phyloP scores from a whole-genome alignment of 2,797 vertebrate genomes.

The Eulemur albifrons region DNA sequence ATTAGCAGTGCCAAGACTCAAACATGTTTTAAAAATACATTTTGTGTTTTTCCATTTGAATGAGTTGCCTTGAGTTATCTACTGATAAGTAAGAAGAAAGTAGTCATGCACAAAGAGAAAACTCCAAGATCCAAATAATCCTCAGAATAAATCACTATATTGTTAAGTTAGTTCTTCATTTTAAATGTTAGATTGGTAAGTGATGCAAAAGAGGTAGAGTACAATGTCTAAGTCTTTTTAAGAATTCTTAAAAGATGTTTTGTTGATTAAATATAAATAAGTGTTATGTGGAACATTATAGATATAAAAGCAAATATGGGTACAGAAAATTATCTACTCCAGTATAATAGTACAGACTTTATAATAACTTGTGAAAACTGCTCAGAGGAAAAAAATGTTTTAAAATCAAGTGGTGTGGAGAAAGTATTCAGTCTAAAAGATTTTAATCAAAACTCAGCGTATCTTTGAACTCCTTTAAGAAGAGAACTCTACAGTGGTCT shows the following conservation, averaged over 20 bases:
- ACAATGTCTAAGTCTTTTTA: not conserved
- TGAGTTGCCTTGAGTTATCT: not conserved
- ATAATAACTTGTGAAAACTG: conserved; percentile 30
- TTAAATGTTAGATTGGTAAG: not conserved
- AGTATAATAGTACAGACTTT: not conserved
- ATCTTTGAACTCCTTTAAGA: conserved; percentile 18
- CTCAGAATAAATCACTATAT: not conserved
- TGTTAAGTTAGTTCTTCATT: conserved; percentile 24
- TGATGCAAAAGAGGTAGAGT: not conserved
- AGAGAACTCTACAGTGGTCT: not conserved
- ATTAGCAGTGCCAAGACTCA: not conserved
- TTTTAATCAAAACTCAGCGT: conserved; percentile 25
- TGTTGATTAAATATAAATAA: not conserved
- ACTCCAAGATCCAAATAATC: not conserved
- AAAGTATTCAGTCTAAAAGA: not conserved
- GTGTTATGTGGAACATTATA: not conserved
- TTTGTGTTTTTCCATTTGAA: not conserved
- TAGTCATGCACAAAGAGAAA: not conserved
- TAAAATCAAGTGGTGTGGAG: not conserved
- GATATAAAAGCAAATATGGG: not conserved
- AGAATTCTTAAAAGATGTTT: not conserved
- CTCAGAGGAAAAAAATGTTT: not conserved
- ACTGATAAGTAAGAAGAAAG: not conserved
- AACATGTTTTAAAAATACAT: not conserved
- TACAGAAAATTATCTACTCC: not conserved